Evolutionary conservation across 2,888 invertebrate species (phyloP).

Genomic region (Notodonta dromedarius): DNA sequence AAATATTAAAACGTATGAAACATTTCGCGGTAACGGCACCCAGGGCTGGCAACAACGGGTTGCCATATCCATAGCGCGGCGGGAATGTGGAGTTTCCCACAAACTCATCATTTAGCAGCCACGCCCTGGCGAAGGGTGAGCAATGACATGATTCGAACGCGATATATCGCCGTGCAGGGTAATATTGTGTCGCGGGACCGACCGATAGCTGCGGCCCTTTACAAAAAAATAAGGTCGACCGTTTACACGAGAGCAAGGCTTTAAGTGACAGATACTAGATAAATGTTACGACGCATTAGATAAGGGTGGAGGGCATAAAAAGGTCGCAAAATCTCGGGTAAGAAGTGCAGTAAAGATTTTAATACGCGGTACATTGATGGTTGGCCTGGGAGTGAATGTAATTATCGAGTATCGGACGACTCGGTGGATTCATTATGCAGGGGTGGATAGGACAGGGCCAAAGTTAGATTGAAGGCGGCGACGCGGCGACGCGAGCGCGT

Average conservation of each 20-base stretch:
- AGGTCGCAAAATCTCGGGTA: constrained; percentile 52
- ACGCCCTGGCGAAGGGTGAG: constrained; percentile 67
- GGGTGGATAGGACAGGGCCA: constrained; percentile 73
- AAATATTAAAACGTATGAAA: constrained; percentile 28
- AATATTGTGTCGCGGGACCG: constrained; percentile 76
- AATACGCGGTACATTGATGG: constrained; percentile 42
- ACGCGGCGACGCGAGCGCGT: constrained; percentile 74
- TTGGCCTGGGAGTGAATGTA: constrained; percentile 55
- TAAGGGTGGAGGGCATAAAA: constrained; percentile 69
- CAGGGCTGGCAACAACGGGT: constrained; percentile 41
- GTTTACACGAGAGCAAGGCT: constrained; percentile 79
- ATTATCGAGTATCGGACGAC: constrained; percentile 72
- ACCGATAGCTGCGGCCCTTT: constrained; percentile 75
- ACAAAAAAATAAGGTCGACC: constrained; percentile 81
- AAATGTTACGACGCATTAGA: constrained; percentile 78
- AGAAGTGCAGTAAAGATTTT: constrained; percentile 52
- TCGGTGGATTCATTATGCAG: constrained; percentile 77
- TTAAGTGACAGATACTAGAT: constrained; percentile 82
- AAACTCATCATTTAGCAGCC: constrained; percentile 63
- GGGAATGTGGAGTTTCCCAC: constrained; percentile 57
- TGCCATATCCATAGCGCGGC: constrained; percentile 49
- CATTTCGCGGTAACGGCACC: constrained; percentile 29
- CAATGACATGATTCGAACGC: constrained; percentile 76
- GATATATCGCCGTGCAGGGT: constrained; percentile 76
- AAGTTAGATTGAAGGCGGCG: constrained; percentile 82